Conservation (phyloP, 2,797 vertebrate species). For the Enteromius radiatus region DNA sequence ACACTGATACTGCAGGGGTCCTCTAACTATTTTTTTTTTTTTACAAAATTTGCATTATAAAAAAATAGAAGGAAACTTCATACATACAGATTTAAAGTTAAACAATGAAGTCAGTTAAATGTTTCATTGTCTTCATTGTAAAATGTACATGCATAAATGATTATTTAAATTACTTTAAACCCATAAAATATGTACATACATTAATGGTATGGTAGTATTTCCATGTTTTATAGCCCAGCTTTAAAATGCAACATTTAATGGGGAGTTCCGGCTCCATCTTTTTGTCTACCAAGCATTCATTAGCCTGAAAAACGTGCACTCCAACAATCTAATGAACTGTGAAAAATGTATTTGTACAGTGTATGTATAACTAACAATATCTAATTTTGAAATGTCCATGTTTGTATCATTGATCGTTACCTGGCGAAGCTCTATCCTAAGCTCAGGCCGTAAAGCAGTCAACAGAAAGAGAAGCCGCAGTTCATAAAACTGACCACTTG, state of each 20-base stretch:
- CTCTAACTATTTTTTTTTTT: background rate
- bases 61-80: background rate
- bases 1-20: background rate
- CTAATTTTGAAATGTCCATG: too few relatives aligned
- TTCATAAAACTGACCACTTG: constrained; percentile 80
- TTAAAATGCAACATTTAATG: background rate
- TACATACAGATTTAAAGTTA: background rate
- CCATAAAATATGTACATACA: background rate
- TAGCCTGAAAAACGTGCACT: background rate
- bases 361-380: background rate
- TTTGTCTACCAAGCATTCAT: background rate
- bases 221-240: background rate
- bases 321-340: background rate
- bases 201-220: background rate
- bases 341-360: background rate
- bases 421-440: constrained; percentile 76
- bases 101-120: background rate
- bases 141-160: background rate
- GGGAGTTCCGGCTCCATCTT: background rate
- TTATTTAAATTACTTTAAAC: background rate
- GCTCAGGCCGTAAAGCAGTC: constrained; percentile 78
- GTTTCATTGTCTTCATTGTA: background rate
- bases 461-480: constrained; percentile 82
- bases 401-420: constrained; percentile 49
- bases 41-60: background rate